These are phyloP conservation scores for Platyrinchus mystaceus DNA, from an alignment of 2,797 vertebrate genomes.

Conservation along the genomic window DNA sequence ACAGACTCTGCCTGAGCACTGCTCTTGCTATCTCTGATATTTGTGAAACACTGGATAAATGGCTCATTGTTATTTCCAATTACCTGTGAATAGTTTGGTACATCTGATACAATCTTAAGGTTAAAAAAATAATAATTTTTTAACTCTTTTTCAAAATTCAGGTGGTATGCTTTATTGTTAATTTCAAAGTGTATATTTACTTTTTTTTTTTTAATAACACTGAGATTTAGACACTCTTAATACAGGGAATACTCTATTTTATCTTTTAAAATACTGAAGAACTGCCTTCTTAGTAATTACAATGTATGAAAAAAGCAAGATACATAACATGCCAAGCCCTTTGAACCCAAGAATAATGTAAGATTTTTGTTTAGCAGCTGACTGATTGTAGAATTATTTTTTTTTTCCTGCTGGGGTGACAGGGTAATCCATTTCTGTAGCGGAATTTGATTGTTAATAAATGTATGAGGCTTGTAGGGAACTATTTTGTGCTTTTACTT, in stretches of 20 bases:
- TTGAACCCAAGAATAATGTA: background rate
- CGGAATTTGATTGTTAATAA: background rate
- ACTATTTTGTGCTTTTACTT: background rate
- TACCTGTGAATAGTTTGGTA: slow-evolving; percentile 21
- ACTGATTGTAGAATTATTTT: background rate
- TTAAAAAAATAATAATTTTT: background rate
- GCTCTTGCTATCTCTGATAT: background rate
- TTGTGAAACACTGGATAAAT: background rate
- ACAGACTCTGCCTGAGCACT: background rate
- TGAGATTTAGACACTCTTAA: background rate
- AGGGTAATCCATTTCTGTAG: background rate
- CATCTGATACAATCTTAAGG: background rate
- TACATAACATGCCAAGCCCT: rapidly evolving
- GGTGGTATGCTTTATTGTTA: background rate
- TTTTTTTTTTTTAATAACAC: background rate
- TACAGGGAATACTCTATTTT: background rate
- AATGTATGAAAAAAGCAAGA: background rate
- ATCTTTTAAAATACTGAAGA: background rate
- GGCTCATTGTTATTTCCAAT: background rate
- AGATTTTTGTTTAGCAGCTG: background rate
- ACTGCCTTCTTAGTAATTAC: background rate
- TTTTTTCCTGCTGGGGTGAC: background rate
- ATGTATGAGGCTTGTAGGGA: background rate
- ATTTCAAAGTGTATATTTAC: background rate
- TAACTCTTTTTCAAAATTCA: background rate